phyloP scores from a whole-genome alignment of 2,797 vertebrate species.

The Anabacerthia variegaticeps region DNA sequence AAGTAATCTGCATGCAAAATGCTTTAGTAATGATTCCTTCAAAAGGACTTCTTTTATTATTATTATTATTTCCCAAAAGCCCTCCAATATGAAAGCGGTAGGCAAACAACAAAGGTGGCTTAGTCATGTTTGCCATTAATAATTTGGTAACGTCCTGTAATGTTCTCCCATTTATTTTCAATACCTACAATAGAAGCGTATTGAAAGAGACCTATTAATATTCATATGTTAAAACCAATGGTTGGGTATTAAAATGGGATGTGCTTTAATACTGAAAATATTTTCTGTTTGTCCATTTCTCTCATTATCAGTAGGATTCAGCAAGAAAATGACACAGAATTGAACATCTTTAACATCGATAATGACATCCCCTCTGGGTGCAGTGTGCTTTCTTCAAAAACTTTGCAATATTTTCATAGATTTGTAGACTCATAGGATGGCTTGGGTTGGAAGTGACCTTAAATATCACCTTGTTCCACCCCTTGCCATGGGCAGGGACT shows the following conservation, averaged over 20 bases:
- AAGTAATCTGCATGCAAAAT: conserved; percentile 30
- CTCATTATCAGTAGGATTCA: not conserved
- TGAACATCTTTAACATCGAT: not conserved
- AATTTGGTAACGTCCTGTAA: not conserved
- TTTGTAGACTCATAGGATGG: not conserved
- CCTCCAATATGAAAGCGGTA: not conserved
- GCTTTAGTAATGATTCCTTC: conserved; percentile 24
- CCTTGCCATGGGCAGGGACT: not conserved
- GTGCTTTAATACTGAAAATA: not conserved
- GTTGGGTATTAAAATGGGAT: not conserved
- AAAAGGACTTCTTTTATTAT: not conserved
- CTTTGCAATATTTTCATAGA: rapidly evolving
- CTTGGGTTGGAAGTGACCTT: not conserved
- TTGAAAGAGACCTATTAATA: not conserved
- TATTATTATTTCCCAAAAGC: not conserved
- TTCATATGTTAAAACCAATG: not conserved
- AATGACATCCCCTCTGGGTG: not conserved
- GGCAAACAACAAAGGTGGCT: conserved; percentile 19
- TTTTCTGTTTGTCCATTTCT: not conserved
- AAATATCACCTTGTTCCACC: not conserved
- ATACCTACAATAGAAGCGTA: not conserved
- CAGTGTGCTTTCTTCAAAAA: not conserved
- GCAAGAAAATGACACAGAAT: not conserved
- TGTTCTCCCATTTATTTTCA: not conserved
- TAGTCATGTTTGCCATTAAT: not conserved